Evolutionary conservation across 2,888 invertebrate genomes (phyloP).

Genomic region (Macaria liturata): DNA sequence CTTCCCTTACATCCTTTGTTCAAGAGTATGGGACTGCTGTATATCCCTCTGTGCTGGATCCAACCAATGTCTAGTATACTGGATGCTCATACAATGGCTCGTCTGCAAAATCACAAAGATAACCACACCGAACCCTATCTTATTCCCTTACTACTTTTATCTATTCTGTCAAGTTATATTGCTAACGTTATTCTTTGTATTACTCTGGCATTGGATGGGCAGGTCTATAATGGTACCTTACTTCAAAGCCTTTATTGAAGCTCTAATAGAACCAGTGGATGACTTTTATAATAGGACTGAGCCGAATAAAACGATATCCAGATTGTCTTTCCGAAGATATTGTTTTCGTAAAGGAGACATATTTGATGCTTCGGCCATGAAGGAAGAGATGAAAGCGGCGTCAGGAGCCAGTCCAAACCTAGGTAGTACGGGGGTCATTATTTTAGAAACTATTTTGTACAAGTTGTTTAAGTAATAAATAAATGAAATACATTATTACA

Average conservation of each 20-base stretch:
- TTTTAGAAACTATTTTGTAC: neutral
- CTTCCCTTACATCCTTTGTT: conserved; percentile 45
- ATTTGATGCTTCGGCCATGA: neutral
- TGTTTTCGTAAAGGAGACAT: neutral
- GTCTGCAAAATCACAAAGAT: conserved; percentile 44
- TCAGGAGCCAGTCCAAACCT: neutral
- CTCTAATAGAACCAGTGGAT: neutral
- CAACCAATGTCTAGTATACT: conserved; percentile 44
- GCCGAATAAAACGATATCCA: neutral
- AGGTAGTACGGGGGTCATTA: neutral
- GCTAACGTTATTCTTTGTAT: conserved; percentile 35
- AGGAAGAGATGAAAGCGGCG: neutral
- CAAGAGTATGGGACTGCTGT: conserved; percentile 41
- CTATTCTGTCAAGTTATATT: conserved; percentile 45
- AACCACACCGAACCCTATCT: conserved; percentile 40
- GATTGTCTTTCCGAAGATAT: neutral
- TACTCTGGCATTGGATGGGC: conserved; percentile 37
- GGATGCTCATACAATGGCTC: conserved; percentile 46
- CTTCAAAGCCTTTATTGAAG: neutral
- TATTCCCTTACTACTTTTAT: conserved; percentile 49
- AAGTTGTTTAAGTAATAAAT: no score
- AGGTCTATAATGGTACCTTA: neutral
- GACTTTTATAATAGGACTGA: neutral
- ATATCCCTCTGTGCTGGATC: conserved; percentile 42
- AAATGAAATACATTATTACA: no score